Percentiles rank a stretch among this genome's conserved stretches.
Evolutionary conservation across 2,797 vertebrate genomes (phyloP).

Genomic region (Epinephelus coioides): DNA sequence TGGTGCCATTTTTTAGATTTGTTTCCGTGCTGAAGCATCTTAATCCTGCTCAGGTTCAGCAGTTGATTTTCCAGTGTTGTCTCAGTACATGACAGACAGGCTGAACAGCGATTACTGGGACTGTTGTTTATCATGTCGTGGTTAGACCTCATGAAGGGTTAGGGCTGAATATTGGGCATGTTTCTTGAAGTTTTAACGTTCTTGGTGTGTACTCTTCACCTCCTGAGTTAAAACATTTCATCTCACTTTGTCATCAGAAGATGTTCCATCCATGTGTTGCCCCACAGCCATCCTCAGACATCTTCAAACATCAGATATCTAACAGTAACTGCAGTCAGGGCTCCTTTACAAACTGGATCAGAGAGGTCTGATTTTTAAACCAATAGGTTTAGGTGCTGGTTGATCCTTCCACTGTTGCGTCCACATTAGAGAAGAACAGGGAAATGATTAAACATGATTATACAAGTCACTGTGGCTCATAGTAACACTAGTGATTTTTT

Average conservation of each 20-base stretch:
- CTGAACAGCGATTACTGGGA: not conserved
- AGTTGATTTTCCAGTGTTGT: conserved; percentile 12
- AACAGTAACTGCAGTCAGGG: conserved; percentile 23
- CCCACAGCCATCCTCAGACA: conserved; percentile 40
- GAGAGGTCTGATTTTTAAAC: not conserved
- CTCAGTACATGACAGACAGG: conserved; percentile 8
- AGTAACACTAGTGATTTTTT: conserved; percentile 93
- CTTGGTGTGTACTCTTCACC: conserved; percentile 33
- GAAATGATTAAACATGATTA: conserved; percentile 51
- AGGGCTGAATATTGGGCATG: conserved; percentile 17
- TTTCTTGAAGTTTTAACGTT: conserved; percentile 1
- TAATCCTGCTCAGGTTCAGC: conserved; percentile 19
- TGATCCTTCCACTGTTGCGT: conserved; percentile 16
- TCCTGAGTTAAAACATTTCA: conserved; percentile 62
- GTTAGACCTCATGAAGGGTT: conserved; percentile 2
- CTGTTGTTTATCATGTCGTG: not conserved
- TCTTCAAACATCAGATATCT: conserved; percentile 42
- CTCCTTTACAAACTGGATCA: conserved; percentile 15
- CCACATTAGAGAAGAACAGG: conserved; percentile 56
- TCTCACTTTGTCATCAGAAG: conserved; percentile 59
- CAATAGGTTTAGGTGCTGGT: not conserved
- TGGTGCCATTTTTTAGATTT: conserved; percentile 5
- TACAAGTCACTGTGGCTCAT: conserved; percentile 75
- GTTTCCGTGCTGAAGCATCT: conserved; percentile 35
- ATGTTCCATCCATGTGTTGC: conserved; percentile 47